Evolutionary conservation across 1,140 invertebrate genomes (phyloP), one percentile per base, ranked within the genome.

Genomic region (Lasioglossum albipes): DNA sequence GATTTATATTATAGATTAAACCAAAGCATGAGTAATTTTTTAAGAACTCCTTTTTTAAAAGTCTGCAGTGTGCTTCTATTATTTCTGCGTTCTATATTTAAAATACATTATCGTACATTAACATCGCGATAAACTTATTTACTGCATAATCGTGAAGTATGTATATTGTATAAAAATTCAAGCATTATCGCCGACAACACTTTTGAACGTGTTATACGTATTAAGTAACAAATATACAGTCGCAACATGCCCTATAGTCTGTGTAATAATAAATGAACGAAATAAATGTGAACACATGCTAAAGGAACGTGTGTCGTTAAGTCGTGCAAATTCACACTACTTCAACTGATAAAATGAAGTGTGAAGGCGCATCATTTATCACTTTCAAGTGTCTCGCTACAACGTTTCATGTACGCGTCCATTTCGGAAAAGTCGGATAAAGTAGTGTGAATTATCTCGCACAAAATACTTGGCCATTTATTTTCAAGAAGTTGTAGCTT

Each of bases 351-450:
- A 20, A 72, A 59, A 59, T 59, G n/a, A 59, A 27, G 10, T 64
- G 10, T 52, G 41, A 41, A n/a, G 45, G 31, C 5, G 5, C 41
- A 45, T 75, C 72, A 89, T 75, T 90, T 90, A 74, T 90, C 86
- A 66, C 31, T 82, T 61, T 91, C 82, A 66, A 92, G 86, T 72
- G 86, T 89, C 74, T 83, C 84, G 61, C 82, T 91, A 54, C 89
- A 90, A 22, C 75, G 87, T 89, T 97, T 96, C 93, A 97, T 96
- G 87, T 97, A 97, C 42, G 94, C 90, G 86, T 97, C 95, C 92
- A 97, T 94, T 81, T 97, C 94, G 12, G 96, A 95, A 88, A 96
- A 97, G 91, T 97, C 97, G 36, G 95, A 93, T 54, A 98, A 91
- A 10, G 96, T 96, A 79, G 96, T 95, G 82, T 95, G 94, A 79